These are phyloP conservation scores for Cliona cf. orientalis DNA, from an alignment of 37 sponge, comb jelly and placozoan species.

Conservation along the genomic window DNA sequence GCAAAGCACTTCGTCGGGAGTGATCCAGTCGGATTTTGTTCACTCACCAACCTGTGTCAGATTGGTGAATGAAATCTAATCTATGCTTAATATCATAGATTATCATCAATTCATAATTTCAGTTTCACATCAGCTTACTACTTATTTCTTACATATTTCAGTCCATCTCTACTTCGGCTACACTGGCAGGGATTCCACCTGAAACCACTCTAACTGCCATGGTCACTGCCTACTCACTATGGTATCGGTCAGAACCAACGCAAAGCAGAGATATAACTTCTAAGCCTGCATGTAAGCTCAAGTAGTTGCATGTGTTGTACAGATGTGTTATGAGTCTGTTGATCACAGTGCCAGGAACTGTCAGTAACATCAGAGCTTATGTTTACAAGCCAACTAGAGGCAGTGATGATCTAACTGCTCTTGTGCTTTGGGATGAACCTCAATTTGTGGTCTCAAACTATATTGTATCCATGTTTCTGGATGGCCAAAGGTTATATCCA, in stretches of 20 bases:
- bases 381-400: slow-evolving; percentile 23
- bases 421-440: slow-evolving; percentile 49
- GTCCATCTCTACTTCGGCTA: too few species aligned
- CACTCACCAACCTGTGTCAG: too few species aligned
- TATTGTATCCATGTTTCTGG: neutral
- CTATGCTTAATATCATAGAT: too few species aligned
- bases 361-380: slow-evolving; percentile 36
- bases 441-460: neutral
- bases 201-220: too few species aligned
- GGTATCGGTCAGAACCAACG: slow-evolving; percentile 28
- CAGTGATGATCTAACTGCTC: slow-evolving; percentile 10
- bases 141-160: too few species aligned
- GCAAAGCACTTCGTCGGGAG: too few species aligned
- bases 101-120: too few species aligned
- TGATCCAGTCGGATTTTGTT: too few species aligned
- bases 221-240: slow-evolving; percentile 16
- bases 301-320: neutral
- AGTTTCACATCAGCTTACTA: too few species aligned
- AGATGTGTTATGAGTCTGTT: neutral
- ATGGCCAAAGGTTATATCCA: neutral
- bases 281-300: neutral
- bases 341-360: slow-evolving; percentile 29
- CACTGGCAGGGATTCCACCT: too few species aligned
- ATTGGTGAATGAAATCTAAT: too few species aligned
- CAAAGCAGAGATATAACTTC: neutral